Evolutionary conservation across 2,113 vertebrate genomes (phyloP).

Genomic region (Blennius ocellaris): DNA sequence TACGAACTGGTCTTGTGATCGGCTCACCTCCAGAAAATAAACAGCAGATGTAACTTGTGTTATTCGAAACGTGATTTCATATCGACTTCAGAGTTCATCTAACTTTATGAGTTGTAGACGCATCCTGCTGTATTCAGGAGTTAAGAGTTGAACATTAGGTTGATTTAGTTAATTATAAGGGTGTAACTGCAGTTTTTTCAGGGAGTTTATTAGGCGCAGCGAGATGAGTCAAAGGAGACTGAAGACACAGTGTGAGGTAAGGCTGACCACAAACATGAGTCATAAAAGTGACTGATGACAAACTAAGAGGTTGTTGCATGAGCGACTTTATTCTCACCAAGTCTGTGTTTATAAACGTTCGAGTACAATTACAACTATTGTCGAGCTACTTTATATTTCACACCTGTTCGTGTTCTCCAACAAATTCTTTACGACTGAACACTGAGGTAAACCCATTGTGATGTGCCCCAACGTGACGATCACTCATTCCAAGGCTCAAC

Average conservation of each 20-base stretch:
- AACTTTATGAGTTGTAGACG: no score
- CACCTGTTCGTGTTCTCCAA: neutral
- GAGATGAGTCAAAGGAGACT: neutral
- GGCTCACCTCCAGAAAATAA: no score
- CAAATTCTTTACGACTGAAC: neutral
- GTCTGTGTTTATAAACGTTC: neutral
- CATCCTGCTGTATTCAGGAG: no score
- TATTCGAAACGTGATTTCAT: no score
- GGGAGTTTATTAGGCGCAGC: no score
- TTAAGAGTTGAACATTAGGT: no score
- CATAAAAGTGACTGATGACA: neutral
- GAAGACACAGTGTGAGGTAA: neutral
- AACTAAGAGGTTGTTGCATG: neutral
- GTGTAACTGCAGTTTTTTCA: neutral
- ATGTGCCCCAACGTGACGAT: neutral
- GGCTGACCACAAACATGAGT: neutral
- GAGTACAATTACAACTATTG: neutral
- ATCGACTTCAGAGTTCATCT: no score
- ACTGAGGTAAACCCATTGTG: neutral
- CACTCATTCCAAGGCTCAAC: neutral
- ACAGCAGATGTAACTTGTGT: no score
- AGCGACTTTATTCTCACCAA: neutral
- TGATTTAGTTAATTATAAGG: neutral
- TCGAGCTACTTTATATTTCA: neutral
- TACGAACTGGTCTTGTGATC: no score